Base-by-base conservation (phyloP, 2,888 invertebrate species). In the Myopa tessellatipennis region DNA sequence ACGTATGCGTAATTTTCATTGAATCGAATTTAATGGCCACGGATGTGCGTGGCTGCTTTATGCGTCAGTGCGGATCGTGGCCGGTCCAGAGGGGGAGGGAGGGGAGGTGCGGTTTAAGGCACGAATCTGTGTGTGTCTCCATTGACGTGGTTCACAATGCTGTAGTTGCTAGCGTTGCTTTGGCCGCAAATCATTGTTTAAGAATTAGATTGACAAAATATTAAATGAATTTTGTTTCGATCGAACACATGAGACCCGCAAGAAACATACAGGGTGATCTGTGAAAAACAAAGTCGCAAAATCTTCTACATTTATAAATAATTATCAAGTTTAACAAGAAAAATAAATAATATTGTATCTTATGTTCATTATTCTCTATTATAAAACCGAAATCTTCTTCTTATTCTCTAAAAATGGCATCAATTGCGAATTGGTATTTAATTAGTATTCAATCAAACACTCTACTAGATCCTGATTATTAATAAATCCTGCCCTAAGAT, bases 1-100 rank as follows among this genome's bases (percentile, higher is more conserved):
- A 69, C 75, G 68, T 75, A 75, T 75, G 58, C 75, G 75, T 75
- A 75, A 75, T 75, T 75, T 55, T 69, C 75, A 69, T 38, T 65
- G 38, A 75, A 75, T 75, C 68, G 60, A 75, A 75, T 75, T 75
- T 69, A 40, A 69, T 60, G 69, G 75, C 45, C 55, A 40, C 74
- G 75, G 50, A 69, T 60, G 60, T 69, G 68, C 40, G 75, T 55
- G 68, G 26, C 26, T 26, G 26, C 50, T 50, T 16, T 63, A 61
- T 50, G 50, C 34, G 38, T 65, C 45, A 45, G 6, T 45, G 7
- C 45, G 45, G 45, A 45, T 45, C 45, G 10, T 10, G 45, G 45
- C 45, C 10, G 45, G 6, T 2, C 7, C 10, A 45, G 3, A 45
- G 45, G 10, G 45, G 45, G 45, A 6, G 45, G 10, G 45, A 45